A percentile compares a stretch with the other conserved stretches of the same genome.
Conservation (phyloP, 2,113 vertebrate species). For the Periophthalmus modestus region DNA sequence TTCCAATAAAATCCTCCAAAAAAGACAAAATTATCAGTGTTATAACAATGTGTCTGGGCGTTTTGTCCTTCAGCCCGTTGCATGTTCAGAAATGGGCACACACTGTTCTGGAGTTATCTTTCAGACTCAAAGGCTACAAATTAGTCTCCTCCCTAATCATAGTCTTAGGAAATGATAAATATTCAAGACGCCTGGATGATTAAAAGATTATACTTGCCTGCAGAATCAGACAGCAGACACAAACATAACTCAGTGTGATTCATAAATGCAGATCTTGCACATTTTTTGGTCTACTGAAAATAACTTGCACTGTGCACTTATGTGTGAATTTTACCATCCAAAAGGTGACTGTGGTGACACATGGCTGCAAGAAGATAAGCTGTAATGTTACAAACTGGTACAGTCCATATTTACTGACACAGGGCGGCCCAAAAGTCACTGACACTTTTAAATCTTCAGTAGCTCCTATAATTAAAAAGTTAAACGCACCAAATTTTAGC, state of each 20-base stretch:
- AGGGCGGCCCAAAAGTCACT: too few species aligned
- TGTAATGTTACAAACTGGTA: conserved; percentile 2
- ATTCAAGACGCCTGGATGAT: conserved; percentile 8
- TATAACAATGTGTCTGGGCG: conserved; percentile 20
- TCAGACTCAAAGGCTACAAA: conserved; percentile 34
- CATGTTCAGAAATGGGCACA: conserved; percentile 19
- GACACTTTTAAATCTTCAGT: too few species aligned
- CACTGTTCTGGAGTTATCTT: conserved; percentile 32
- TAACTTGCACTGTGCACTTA: conserved; percentile 28
- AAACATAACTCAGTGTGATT: not conserved
- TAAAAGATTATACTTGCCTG: conserved; percentile 4
- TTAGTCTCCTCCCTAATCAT: conserved; percentile 21
- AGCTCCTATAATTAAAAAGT: too few species aligned
- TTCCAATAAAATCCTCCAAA: conserved; percentile 32
- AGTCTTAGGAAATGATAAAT: conserved; percentile 11
- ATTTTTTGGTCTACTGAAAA: conserved; percentile 33
- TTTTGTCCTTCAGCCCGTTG: conserved; percentile 14
- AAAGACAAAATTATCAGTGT: conserved; percentile 26
- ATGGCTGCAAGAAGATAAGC: conserved; percentile 18
- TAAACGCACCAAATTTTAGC: too few species aligned
- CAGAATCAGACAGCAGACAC: conserved; percentile 1
- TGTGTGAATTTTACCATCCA: conserved; percentile 42
- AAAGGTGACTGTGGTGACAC: conserved; percentile 16
- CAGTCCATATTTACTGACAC: conserved; percentile 12
- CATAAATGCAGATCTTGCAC: not conserved